Base-by-base conservation (phyloP, 2,797 vertebrate species). In the Phyllotis vaccarum region DNA sequence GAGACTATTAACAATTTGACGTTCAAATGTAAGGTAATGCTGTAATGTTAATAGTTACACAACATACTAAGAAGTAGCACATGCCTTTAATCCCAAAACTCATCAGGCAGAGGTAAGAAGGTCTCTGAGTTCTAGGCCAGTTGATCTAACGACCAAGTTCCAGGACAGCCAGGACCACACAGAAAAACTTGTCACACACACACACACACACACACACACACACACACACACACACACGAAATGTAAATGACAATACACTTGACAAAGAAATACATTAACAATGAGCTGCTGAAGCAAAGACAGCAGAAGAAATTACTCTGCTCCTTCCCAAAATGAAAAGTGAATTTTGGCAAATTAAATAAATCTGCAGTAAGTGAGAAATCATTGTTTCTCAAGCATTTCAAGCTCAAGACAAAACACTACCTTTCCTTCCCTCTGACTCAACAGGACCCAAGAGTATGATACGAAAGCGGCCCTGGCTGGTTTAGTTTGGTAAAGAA, bases 361-460 rank as follows among this genome's bases (percentile, higher is more conserved):
- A 76, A 89, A 66, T 1, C 78, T 52, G 13, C 27, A 40, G 2
- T 40, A 3, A 85, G 5, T 81, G 22, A 54, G 34, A 54, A 86
- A 90, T 76, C 80, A 82, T 14, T 49, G 9, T 49, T 49, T 49
- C 46, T 49, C 46, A 5, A 49, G 7, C 70, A 68, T 70, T 24
- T 72, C 54, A 72, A 87, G 88, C 49, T 52, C 76, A 91, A 96
- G 60, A 60, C 27, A 56, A 85, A 91, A 93, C 17, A 68, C n/a
- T 22, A 89, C 60, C 19, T 46, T 80, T 86, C 72, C 58, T 34
- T 49, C 58, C 31, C 74, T 81, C 52, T 70, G 12, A 90, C 34
- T 87, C 68, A 83, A 72, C 46, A 68, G 2, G 80, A 54, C 27
- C 31, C 56, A 93, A 2, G 2, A 37, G 43, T 29, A 52, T 19